Percentiles rank a stretch among this genome's conserved stretches.
Evolutionary conservation across 2,113 vertebrate species (phyloP).

Genomic region (Rhabdornis inornatus): DNA sequence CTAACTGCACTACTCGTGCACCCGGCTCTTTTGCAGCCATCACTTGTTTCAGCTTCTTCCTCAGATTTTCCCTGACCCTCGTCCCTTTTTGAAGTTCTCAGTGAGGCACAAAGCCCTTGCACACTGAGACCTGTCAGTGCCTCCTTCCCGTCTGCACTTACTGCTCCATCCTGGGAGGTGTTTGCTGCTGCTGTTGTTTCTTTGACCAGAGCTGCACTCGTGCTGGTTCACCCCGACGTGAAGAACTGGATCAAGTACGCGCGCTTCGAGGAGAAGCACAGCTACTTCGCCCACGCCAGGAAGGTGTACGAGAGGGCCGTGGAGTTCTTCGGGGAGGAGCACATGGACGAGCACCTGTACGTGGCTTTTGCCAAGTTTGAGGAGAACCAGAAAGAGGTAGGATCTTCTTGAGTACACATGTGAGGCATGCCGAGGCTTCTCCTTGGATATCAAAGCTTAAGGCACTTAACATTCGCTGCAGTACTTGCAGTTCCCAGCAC

Average conservation of each 20-base stretch:
- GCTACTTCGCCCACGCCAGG: slow-evolving; percentile 87
- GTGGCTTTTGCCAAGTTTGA: slow-evolving; percentile 96
- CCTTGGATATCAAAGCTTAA: not conserved
- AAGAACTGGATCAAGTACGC: slow-evolving; percentile 99
- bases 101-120: not conserved
- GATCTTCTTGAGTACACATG: not conserved
- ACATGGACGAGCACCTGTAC: slow-evolving; percentile 89
- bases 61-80: not conserved
- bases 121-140: not conserved
- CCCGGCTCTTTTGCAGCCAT: not conserved
- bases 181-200: not conserved
- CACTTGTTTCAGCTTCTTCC: not conserved
- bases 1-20: fast-evolving
- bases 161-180: not conserved
- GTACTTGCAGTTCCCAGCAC: not conserved
- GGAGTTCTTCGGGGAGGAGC: slow-evolving; percentile 94
- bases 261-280: slow-evolving; percentile 94
- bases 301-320: slow-evolving; percentile 92
- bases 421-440: not conserved
- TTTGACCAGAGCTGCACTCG: slow-evolving; percentile 82
- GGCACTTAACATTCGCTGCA: not conserved
- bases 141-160: not conserved
- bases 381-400: slow-evolving; percentile 95
- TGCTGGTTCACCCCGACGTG: slow-evolving; percentile 91
- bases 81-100: not conserved